phyloP scores from a whole-genome alignment of 2,113 vertebrate genomes.

The Leptodactylus fuscus region DNA sequence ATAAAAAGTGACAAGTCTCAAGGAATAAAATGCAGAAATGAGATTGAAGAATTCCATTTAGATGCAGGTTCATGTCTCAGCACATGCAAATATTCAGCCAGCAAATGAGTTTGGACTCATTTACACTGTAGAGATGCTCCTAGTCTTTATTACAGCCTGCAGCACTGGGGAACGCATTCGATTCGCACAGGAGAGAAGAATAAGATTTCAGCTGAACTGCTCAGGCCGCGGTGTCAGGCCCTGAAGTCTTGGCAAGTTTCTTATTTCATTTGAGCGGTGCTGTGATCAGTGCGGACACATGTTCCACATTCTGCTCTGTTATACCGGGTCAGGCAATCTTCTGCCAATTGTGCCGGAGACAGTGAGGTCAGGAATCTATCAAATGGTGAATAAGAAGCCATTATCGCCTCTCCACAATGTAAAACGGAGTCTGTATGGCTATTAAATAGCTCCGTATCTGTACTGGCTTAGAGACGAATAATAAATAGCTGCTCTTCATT shows the following conservation, averaged over 20 bases:
- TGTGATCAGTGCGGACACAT: background rate
- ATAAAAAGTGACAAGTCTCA: background rate
- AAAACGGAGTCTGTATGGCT: background rate
- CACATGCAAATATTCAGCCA: conserved; percentile 29
- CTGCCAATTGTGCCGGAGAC: background rate
- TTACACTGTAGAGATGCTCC: background rate
- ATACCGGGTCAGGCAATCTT: conserved; percentile 8
- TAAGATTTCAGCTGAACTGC: conserved; percentile 8
- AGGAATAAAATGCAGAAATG: background rate
- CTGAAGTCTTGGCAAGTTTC: conserved; percentile 7
- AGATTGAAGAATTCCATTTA: conserved; percentile 15
- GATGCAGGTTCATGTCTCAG: background rate
- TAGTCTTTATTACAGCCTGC: background rate
- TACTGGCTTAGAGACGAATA: background rate
- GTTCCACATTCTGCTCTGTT: background rate
- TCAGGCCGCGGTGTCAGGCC: background rate
- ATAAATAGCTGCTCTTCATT: no score
- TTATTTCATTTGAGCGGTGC: conserved; percentile 17
- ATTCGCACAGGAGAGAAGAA: background rate
- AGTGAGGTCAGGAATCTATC: conserved; percentile 9
- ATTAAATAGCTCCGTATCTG: background rate
- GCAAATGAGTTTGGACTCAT: background rate
- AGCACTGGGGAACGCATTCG: background rate
- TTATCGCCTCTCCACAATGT: background rate
- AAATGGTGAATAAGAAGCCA: background rate